Percentiles rank a stretch among this genome's conserved stretches.
These are phyloP conservation scores for Columba livia DNA, from an alignment of 2,113 vertebrate species.

Conservation along the genomic window DNA sequence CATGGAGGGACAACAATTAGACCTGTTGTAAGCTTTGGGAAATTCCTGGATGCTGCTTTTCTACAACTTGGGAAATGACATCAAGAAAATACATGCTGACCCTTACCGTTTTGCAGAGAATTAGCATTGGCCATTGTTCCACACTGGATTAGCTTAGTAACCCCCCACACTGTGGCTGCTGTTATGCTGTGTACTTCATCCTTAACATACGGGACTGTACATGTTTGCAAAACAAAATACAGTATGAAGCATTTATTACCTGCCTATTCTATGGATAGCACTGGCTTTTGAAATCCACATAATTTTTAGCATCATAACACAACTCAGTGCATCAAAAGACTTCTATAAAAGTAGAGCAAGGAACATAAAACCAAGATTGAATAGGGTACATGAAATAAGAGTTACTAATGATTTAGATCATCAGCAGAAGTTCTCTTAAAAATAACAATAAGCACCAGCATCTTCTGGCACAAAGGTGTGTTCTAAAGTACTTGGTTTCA, in stretches of 20 bases:
- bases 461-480: neutral
- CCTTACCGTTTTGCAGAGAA: neutral
- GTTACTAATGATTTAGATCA: neutral
- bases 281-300: conserved; percentile 98
- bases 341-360: conserved; percentile 80
- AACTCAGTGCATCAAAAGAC: conserved; percentile 89
- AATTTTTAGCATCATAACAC: conserved; percentile 92
- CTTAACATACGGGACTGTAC: rapidly evolving
- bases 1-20: neutral
- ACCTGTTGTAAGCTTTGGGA: neutral
- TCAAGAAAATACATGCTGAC: neutral
- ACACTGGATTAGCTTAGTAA: neutral
- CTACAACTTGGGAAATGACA: neutral
- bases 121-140: neutral
- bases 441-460: neutral
- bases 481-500: neutral
- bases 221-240: neutral
- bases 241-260: conserved; percentile 76
- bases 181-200: neutral
- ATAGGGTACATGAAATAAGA: neutral
- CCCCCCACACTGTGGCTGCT: neutral
- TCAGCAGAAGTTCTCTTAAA: neutral
- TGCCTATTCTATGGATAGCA: conserved; percentile 92
- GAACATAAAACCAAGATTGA: neutral
- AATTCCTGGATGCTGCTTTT: neutral